Evolutionary conservation across 2,888 invertebrate genomes (phyloP).

Genomic region (Phorcus lineatus): DNA sequence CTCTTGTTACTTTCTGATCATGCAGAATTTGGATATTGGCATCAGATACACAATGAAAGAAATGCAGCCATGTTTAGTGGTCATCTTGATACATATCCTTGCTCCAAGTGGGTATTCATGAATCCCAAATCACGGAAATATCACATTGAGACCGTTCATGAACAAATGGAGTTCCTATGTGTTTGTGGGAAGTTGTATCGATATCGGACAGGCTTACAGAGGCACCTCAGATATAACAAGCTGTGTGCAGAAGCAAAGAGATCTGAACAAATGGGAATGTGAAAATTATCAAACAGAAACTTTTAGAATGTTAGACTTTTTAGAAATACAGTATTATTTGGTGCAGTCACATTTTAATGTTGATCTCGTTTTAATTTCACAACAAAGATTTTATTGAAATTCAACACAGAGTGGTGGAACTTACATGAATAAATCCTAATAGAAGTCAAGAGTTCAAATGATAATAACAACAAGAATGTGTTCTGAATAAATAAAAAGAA

Average conservation of each 20-base stretch:
- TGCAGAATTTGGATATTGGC: neutral
- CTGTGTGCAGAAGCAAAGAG: neutral
- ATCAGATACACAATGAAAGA: neutral
- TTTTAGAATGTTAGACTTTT: no score
- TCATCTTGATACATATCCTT: neutral
- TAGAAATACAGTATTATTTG: no score
- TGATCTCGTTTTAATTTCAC: no score
- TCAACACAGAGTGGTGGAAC: no score
- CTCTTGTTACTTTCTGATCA: neutral
- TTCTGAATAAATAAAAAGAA: no score
- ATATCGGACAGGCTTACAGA: constrained; percentile 7
- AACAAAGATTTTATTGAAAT: no score
- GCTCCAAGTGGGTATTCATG: neutral
- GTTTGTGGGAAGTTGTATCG: neutral
- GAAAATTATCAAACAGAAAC: no score
- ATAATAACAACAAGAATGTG: no score
- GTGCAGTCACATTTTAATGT: no score
- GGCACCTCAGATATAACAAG: neutral
- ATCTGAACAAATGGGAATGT: no score
- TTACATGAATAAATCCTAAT: no score
- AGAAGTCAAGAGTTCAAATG: no score
- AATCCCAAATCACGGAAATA: neutral
- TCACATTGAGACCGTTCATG: constrained; percentile 3
- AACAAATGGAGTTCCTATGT: neutral
- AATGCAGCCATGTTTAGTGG: neutral